Evolutionary conservation across 1,140 invertebrate genomes (phyloP).

Genomic region (Calliphora vicina): DNA sequence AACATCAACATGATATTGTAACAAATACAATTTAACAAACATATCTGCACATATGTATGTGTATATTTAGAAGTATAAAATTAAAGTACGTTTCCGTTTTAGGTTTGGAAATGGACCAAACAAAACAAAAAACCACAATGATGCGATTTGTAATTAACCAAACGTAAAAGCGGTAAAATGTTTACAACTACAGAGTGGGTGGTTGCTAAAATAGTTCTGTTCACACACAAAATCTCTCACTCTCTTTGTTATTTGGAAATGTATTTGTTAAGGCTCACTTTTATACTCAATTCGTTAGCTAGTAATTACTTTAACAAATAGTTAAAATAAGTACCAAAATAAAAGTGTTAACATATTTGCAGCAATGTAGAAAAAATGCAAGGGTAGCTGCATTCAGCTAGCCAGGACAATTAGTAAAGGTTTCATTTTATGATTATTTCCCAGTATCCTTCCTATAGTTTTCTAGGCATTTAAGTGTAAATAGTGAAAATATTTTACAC

Average conservation of each 20-base stretch:
- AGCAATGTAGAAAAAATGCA: not conserved
- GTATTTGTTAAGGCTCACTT: not conserved
- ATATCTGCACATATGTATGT: not conserved
- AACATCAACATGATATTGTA: not conserved
- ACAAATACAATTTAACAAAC: not conserved
- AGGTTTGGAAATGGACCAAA: not conserved
- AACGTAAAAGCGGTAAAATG: conserved; percentile 9
- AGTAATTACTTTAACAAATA: conserved; percentile 9
- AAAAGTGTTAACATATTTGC: not conserved
- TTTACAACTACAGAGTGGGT: not conserved
- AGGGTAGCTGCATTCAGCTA: no score
- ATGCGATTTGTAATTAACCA: conserved; percentile 13
- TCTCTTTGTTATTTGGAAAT: not conserved
- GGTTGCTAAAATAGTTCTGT: not conserved
- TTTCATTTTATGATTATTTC: no score
- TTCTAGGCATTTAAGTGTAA: not conserved
- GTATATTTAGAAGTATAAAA: not conserved
- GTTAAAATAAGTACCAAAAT: not conserved
- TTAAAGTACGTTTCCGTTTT: not conserved
- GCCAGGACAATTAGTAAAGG: no score
- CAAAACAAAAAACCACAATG: not conserved
- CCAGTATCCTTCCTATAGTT: no score
- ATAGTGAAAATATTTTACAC: not conserved
- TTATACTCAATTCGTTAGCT: not conserved
- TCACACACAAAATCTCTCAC: not conserved